Percentiles rank a stretch among this genome's conserved stretches.
phyloP scores from a whole-genome alignment of 1,140 invertebrate species.

The Wasmannia auropunctata region DNA sequence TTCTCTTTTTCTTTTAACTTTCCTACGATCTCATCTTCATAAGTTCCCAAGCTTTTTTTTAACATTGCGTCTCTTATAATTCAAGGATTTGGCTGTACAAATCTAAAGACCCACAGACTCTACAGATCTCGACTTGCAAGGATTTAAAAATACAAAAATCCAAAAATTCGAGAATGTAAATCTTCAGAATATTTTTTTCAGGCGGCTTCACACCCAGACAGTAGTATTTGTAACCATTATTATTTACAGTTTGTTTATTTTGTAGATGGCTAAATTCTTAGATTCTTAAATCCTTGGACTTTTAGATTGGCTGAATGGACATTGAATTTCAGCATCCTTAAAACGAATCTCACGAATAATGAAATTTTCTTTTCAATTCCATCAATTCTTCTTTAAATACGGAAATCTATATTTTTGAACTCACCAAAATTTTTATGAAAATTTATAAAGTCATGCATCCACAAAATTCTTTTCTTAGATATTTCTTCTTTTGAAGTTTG shows the following conservation, averaged over 20 bases:
- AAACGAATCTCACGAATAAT: background rate
- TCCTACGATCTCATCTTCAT: background rate
- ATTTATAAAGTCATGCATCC: background rate
- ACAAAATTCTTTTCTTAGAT: background rate
- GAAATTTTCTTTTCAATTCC: background rate
- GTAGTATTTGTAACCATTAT: background rate
- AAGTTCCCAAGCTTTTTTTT: background rate
- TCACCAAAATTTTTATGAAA: background rate
- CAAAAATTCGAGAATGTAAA: slow-evolving; percentile 32
- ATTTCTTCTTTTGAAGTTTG: background rate
- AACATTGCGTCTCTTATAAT: background rate
- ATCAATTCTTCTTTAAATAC: background rate
- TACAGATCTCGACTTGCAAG: background rate
- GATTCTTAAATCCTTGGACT: slow-evolving; percentile 14
- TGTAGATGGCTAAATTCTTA: slow-evolving; percentile 1
- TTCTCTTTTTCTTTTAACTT: background rate
- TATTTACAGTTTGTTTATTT: slow-evolving; percentile 34
- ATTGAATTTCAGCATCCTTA: slow-evolving; percentile 1
- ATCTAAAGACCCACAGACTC: background rate
- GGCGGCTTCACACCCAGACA: background rate
- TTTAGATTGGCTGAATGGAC: background rate
- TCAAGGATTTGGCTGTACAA: background rate
- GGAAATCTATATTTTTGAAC: background rate
- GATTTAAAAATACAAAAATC: slow-evolving; percentile 44
- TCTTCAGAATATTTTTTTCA: background rate